Base-by-base conservation (phyloP, 2,113 vertebrate genomes). In the Lethenteron reissneri region DNA sequence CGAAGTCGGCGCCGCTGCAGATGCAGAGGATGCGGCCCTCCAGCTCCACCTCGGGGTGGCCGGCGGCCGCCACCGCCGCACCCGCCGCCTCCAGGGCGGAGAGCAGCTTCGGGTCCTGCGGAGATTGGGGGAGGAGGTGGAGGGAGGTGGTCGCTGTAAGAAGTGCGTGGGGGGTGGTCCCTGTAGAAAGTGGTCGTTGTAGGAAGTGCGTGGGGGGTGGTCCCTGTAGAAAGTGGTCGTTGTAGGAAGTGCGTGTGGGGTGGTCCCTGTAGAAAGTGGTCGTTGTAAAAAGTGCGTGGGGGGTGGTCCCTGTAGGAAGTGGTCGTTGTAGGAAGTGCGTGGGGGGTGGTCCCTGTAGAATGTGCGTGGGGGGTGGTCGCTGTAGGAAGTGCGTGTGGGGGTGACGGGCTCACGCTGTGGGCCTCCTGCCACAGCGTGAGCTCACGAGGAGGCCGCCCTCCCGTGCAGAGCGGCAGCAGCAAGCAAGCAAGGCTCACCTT, bases 1-100 rank as follows among this genome's bases (percentile, higher is more conserved):
- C 92, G 78, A 99, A 84, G 78, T 99, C 94, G 0, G 85, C 86
- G 56, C 89, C 92, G 56, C 90, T 92, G 83, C 94, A 99, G 75
- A 97, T 84, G 72, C 90, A 96, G 70, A 97, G 86, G 77, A 92
- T 85, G 68, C 86, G 86, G 57, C 90, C 90, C 74, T 99, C 94
- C 76, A 99, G 64, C 71, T 97, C 94, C 3, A 83, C 83, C 79
- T 97, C 94, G 0, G 81, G 82, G 78, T 92, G 95, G 73, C 92
- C 90, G 57, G 82, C 78, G 74, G 86, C 82, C 78, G 97, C 94
- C 1, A 99, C 25, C 0, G 81, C 83, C 78, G 91, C 95, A 73
- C 92, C 90, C 57, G 82, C 78, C 74, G 86, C 82, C 78, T 99
- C 94, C 1, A 99, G 87, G 3, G 86, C 88, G 2, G 87, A 84